A percentile compares a stretch with the other conserved stretches of the same genome.
phyloP scores from a whole-genome alignment of 1,140 invertebrate genomes.

The Brachionus asplanchnoidis region DNA sequence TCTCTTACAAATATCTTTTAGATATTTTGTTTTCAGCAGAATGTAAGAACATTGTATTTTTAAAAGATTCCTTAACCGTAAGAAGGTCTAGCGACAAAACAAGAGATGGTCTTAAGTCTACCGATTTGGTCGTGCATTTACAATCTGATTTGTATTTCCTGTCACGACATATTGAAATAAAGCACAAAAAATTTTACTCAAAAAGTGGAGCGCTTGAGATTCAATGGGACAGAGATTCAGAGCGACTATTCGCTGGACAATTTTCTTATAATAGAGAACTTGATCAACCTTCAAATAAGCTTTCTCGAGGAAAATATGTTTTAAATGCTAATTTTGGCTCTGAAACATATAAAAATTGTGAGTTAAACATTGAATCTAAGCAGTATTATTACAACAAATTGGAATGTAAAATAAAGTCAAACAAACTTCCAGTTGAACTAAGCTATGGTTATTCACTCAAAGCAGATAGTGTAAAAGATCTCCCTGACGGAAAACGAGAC shows the following conservation, averaged over 20 bases:
- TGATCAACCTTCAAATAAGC: neutral
- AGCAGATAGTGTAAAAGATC: neutral
- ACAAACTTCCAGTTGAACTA: slow-evolving; percentile 21
- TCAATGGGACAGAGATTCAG: neutral
- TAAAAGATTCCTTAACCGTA: neutral
- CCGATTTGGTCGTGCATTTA: neutral
- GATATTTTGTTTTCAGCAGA: neutral
- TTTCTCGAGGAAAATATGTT: neutral
- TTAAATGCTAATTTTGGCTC: neutral
- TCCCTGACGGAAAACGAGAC: neutral
- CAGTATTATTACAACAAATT: neutral
- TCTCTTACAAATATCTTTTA: neutral
- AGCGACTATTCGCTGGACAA: neutral
- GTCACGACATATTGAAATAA: neutral
- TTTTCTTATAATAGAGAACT: neutral
- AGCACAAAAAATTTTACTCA: neutral
- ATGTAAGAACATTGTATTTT: neutral
- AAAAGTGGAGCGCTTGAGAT: neutral
- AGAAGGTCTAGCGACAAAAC: neutral
- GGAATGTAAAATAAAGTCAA: slow-evolving; percentile 20
- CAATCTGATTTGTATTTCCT: neutral
- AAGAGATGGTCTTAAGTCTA: neutral
- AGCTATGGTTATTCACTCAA: slow-evolving; percentile 30
- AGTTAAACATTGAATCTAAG: slow-evolving; percentile 34
- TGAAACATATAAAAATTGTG: neutral